Evolutionary conservation across 2,113 vertebrate species (phyloP), one percentile per base, ranked within the genome.

Genomic region (Chloropsis hardwickii): DNA sequence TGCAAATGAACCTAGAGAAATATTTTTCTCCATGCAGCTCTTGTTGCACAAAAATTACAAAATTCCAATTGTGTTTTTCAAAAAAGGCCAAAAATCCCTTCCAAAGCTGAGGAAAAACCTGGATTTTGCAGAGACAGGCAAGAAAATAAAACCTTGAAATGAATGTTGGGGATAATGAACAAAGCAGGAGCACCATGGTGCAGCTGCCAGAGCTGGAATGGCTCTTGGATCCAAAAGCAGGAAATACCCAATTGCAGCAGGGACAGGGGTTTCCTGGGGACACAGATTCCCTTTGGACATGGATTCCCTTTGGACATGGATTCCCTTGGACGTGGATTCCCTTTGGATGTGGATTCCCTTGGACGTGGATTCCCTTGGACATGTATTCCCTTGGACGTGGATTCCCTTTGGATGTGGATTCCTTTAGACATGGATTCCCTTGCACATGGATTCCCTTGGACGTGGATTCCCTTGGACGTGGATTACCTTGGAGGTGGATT

Each of bases 301-400:
- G 39, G 40, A n/a, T 73, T 35, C 0, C 2, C 14, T 47, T 28
- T 10, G 17, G 10, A 27, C 2, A 11, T 6, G 6, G 39, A 25
- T 72, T n/a, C 0, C 18, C 1, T 48, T 50, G 45, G 45, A 27
- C 2, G 6, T 2, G 9, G 37, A 53, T 54, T 29, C 0, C 24
- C 9, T 25, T 19, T 39, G 40, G 40, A 22, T 6, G 5, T 44
- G 42, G 42, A 65, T 65, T n/a, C 2, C 6, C 8, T 29, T 25
- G 50, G 37, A 25, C 5, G 19, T 2, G 12, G 29, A 25, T 54
- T 20, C 0, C 19, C 4, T 12, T 25, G 16, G 22, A 33, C 5
- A 21, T 1, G 24, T 40, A 29, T 45, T 28, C 0, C 14, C 6
- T 15, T 28, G 19, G 33, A 29, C 6, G 3, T 1, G 10, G 40